phyloP scores from a whole-genome alignment of 2,888 invertebrate genomes.

The Allygus modestus region DNA sequence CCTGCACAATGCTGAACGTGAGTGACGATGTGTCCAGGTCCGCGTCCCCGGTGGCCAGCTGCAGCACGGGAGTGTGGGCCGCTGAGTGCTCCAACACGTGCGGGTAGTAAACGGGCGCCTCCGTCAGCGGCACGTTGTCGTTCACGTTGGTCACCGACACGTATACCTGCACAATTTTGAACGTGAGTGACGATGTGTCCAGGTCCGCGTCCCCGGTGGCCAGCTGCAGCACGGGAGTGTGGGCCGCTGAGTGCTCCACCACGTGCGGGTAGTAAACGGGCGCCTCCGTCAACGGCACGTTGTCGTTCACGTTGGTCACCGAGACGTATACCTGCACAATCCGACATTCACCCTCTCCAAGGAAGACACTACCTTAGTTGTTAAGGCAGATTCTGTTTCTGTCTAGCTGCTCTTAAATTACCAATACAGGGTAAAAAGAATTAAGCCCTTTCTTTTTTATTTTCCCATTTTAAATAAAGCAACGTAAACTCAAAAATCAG shows the following conservation, averaged over 20 bases:
- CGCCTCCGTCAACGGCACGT: conserved; percentile 52
- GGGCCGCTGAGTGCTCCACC: conserved; percentile 23
- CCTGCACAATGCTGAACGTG: conserved; percentile 48
- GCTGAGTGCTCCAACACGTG: conserved; percentile 30
- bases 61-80: not conserved
- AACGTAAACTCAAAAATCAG: no score
- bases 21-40: conserved; percentile 50
- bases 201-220: conserved; percentile 49
- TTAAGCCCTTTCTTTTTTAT: no score
- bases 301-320: conserved; percentile 39
- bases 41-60: conserved; percentile 35
- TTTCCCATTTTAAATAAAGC: no score
- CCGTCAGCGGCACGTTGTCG: no score
- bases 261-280: conserved; percentile 60
- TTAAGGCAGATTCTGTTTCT: no score
- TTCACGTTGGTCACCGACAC: no score
- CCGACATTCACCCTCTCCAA: no score
- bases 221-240: conserved; percentile 42
- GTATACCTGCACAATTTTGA: no score
- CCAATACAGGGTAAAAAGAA: no score
- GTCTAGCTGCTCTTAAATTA: no score
- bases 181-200: no score
- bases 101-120: conserved; percentile 59
- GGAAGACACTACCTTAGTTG: no score
- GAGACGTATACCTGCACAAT: conserved; percentile 57